Evolutionary conservation across 2,888 invertebrate genomes (phyloP).

Genomic region (Plebejus anna): DNA sequence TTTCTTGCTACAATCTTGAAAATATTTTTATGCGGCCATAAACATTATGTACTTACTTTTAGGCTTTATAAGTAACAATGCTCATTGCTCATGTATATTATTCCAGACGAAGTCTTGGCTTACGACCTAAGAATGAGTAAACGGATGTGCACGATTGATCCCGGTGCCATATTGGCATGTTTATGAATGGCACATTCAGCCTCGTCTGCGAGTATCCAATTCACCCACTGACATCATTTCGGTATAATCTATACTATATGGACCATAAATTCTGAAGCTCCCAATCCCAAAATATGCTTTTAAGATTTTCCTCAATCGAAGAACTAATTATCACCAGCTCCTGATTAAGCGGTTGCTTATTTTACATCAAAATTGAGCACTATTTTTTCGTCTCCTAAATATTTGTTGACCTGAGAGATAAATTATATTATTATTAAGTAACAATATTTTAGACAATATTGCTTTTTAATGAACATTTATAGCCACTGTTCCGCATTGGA

Average conservation of each 20-base stretch:
- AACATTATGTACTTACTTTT: not conserved
- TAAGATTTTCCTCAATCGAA: not conserved
- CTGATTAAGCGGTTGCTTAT: no score
- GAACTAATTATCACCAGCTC: not conserved
- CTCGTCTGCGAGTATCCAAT: conserved; percentile 39
- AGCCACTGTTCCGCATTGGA: not conserved
- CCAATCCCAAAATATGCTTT: not conserved
- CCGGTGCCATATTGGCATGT: conserved; percentile 61
- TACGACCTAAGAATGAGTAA: conserved; percentile 48
- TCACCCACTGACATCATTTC: conserved; percentile 34
- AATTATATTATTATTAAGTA: not conserved
- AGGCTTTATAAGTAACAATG: conserved; percentile 39
- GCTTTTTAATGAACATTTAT: not conserved
- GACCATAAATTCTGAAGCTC: not conserved
- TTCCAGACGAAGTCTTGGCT: conserved; percentile 49
- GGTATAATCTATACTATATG: conserved; percentile 18
- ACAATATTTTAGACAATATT: not conserved
- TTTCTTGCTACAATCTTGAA: not conserved
- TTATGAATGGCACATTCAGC: conserved; percentile 56
- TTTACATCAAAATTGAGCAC: no score
- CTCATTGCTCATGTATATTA: conserved; percentile 48
- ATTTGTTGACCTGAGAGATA: not conserved
- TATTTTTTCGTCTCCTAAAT: not conserved
- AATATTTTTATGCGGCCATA: not conserved
- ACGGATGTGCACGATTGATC: conserved; percentile 69